Conservation (phyloP, 2,113 vertebrate genomes). For the Mustela nigripes region DNA sequence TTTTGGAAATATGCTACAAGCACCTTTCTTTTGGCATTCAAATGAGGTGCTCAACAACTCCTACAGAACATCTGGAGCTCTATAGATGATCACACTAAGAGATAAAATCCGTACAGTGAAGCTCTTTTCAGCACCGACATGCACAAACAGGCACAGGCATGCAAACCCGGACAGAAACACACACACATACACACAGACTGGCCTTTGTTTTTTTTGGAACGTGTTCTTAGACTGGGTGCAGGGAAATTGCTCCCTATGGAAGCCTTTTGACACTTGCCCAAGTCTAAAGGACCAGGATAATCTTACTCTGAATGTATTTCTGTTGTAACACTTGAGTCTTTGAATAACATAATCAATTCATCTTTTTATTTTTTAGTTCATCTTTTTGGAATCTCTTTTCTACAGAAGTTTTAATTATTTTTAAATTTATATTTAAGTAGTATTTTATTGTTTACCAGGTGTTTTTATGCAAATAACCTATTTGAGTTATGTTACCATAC, state of each 20-base stretch:
- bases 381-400: constrained; percentile 36
- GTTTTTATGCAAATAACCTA: not conserved
- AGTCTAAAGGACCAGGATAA: constrained; percentile 36
- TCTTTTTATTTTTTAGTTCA: not conserved
- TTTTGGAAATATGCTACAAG: constrained; percentile 17
- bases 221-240: constrained; percentile 25
- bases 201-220: constrained; percentile 61
- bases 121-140: not conserved
- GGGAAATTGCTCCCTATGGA: not conserved
- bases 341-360: constrained; percentile 56
- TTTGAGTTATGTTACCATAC: not conserved
- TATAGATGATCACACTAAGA: not conserved
- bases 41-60: not conserved
- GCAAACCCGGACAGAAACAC: not conserved
- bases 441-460: not conserved
- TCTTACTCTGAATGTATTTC: constrained; percentile 12
- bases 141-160: not conserved
- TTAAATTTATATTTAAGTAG: not conserved
- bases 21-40: not conserved
- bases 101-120: not conserved
- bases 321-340: constrained; percentile 45
- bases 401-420: constrained; percentile 21
- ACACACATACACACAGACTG: not conserved
- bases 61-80: not conserved
- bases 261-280: constrained; percentile 46